Base-by-base conservation (phyloP, 30 jellyfish, hydroid and myxozoan genomes). In the Hydractinia symbiolongicarpus region DNA sequence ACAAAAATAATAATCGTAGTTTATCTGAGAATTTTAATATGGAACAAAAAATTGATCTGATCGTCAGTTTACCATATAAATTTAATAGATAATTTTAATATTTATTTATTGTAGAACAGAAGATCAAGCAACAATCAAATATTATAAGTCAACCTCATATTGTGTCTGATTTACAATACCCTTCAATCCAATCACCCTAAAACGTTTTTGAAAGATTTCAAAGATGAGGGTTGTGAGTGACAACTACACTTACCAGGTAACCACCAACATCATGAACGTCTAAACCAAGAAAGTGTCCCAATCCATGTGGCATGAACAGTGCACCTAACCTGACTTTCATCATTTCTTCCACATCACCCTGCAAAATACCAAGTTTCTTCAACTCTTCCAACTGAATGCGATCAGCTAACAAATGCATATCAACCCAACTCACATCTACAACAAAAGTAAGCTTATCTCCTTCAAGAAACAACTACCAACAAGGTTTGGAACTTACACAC, bases 231-330 rank as follows among this genome's bases (percentile, higher is more conserved):
- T 30, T 30, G 44, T 30, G 44, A 30, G 44, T 30, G 44, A 30
- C 44, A 30, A 30, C 44, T 30, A 30, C 44, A 30, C 44, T 30
- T 30, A 30, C 44, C 44, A 77, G 30, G 66, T 9, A 60, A 11
- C 85, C 85, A 4, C 77, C 95, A 67, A 90, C 97, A 78, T 90
- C 97, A 81, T 90, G 97, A 14, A 90, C 97, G 82, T 90, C 97
- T 4, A 85, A 77, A 50, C 97, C 97, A 93, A 90, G 86, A 62
- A 90, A 83, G 66, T 90, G 97, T 17, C 97, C 97, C 81, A 90
- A 73, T 15, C 97, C 97, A 64, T 90, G 97, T 16, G 97, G 97
- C 95, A 90, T 85, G 79, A 90, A 90, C 4, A 85, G 52, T 56
- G 97, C 94, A 10, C 97, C 95, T 5, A 90, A 78, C 72, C 86